Evolutionary conservation across 2,888 invertebrate species (phyloP), one percentile per base, ranked within the genome.

Genomic region (Diabrotica balteata): DNA sequence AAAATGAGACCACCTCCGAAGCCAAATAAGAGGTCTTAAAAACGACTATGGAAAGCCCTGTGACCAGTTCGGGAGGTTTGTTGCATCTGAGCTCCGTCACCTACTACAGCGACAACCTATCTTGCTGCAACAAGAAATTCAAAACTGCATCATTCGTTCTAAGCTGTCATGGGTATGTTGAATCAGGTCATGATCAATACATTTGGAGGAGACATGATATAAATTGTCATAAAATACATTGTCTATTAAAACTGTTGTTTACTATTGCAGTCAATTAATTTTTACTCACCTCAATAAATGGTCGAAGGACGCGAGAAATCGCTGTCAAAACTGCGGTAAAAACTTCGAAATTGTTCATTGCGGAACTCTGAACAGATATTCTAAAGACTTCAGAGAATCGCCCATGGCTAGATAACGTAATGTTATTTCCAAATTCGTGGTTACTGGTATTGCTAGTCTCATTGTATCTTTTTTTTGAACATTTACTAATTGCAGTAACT

Each of bases 51-150:
- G 51, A 8, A 61, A 61, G 51, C 61, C 61, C 8, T 59, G 9
- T 50, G 52, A 61, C 43, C 61, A 42, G 61, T 61, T 61, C 45
- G 61, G 51, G 22, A 59, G 52, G n/a, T 58, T 44, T 59, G 44
- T 59, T 51, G 59, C 64, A 53, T 17, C 17, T 58, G 45, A 59
- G 45, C 59, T 59, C 59, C 45, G 59, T 44, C 22, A 10, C n/a
- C 45, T 45, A 22, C 45, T 3, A 59, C 44, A 59, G 45, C 47
- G 59, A 43, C 44, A 43, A 59, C 46, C 59, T 46, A 59, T 59
- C 59, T 59, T 59, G 59, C 59, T 59, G n/a, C 59, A 59, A 44
- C 45, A 59, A 46, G 59, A 59, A 44, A 46, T 59, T 44, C 59
- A 59, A 59, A 59, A 59, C 45, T 59, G 59, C 46, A 45, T 59